Percentiles rank a stretch among this genome's conserved stretches.
phyloP scores from a whole-genome alignment of 2,888 invertebrate species.

The Sisyra nigra region DNA sequence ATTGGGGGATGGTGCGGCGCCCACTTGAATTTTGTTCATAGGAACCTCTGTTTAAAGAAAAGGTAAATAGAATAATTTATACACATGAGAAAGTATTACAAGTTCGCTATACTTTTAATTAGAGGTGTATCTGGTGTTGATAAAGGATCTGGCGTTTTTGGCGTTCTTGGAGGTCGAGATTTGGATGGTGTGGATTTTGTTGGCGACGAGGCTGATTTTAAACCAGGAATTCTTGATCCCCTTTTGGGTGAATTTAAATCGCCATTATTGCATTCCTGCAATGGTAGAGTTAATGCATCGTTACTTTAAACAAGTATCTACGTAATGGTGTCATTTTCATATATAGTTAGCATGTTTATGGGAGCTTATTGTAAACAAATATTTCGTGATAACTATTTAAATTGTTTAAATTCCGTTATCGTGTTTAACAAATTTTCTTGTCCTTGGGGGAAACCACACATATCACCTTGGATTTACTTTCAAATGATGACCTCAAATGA shows the following conservation, averaged over 20 bases:
- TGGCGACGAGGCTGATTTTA: conserved; percentile 22
- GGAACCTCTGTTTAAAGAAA: conserved; percentile 48
- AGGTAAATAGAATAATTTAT: not conserved
- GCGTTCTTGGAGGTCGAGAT: conserved; percentile 29
- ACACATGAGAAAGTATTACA: not conserved
- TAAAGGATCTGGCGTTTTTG: conserved; percentile 57
- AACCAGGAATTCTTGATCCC: conserved; percentile 35
- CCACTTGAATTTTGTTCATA: conserved; percentile 88
- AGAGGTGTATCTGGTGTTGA: conserved; percentile 27
- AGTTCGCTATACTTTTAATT: conserved; percentile 47
- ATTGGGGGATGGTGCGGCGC: conserved; percentile 82
- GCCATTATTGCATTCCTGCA: conserved; percentile 46
- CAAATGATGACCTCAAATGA: too few species aligned
- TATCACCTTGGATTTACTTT: too few species aligned
- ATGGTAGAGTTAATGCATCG: not conserved
- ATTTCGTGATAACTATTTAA: too few species aligned
- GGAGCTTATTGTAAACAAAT: too few species aligned
- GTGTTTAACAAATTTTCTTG: too few species aligned
- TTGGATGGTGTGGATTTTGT: conserved; percentile 24
- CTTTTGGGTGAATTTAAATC: conserved; percentile 58
- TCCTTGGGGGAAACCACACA: too few species aligned
- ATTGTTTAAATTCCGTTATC: too few species aligned
- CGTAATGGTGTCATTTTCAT: not conserved
- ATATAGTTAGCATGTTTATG: too few species aligned
- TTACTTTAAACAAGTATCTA: not conserved